Conservation (phyloP, 2,797 vertebrate species). For the Eulemur mongoz region DNA sequence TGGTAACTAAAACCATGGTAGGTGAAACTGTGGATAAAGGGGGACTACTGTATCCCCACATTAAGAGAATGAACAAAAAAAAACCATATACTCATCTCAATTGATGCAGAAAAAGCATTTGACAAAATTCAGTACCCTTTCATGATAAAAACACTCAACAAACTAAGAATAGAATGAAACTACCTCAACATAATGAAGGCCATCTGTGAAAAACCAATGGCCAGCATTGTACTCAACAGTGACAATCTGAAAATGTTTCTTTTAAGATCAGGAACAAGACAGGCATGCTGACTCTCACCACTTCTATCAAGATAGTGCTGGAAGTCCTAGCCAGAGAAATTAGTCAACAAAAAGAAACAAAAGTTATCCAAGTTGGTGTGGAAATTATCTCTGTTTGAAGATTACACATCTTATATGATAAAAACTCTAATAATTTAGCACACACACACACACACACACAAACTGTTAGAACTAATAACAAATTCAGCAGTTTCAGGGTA, state of each 20-base stretch:
- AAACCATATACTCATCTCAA: no score
- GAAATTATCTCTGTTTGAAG: background rate
- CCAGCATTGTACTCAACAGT: background rate
- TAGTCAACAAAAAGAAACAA: background rate
- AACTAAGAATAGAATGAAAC: background rate
- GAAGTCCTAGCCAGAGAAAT: background rate
- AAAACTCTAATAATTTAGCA: background rate
- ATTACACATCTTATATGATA: background rate
- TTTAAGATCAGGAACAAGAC: background rate
- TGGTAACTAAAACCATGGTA: no score
- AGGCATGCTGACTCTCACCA: background rate
- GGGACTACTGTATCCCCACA: no score
- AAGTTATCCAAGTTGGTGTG: background rate
- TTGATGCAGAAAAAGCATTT: no score
- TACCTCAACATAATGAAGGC: background rate
- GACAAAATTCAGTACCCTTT: no score
- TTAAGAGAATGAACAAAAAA: no score
- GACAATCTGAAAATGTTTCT: background rate
- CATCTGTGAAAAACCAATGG: background rate
- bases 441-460: background rate
- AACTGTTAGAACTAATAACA: background rate
- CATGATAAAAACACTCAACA: background rate
- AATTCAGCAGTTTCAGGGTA: background rate
- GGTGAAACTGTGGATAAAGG: no score
- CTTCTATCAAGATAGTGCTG: background rate